A percentile compares a stretch with the other conserved stretches of the same genome.
Conservation (phyloP, 2,888 invertebrate genomes). For the Platycheirus albimanus region DNA sequence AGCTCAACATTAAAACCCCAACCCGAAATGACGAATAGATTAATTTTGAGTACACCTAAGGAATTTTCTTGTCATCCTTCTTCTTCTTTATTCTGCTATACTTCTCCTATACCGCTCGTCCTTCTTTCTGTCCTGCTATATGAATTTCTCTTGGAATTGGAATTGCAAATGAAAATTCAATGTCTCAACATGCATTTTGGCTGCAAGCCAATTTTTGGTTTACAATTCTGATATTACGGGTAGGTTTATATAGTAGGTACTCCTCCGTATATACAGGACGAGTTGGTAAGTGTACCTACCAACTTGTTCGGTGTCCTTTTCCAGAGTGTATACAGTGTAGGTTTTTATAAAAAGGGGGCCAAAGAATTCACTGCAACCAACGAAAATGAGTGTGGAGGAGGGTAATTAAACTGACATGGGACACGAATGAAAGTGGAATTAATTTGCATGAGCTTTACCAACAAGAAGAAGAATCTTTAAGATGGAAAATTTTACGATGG, state of each 20-base stretch:
- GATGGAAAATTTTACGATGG: conserved; percentile 38
- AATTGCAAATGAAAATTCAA: conserved; percentile 73
- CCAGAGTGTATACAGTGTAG: not conserved
- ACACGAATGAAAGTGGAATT: conserved; percentile 58
- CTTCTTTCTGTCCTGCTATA: not conserved
- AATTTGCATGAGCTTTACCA: conserved; percentile 60
- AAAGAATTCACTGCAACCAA: conserved; percentile 39
- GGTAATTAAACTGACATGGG: conserved; percentile 70
- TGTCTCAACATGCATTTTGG: conserved; percentile 71
- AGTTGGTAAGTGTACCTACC: conserved; percentile 11
- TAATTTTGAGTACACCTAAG: conserved; percentile 70
- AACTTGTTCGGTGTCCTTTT: conserved; percentile 21
- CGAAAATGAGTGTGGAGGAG: conserved; percentile 12
- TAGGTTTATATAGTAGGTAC: not conserved
- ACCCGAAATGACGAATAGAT: conserved; percentile 66
- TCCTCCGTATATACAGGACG: not conserved
- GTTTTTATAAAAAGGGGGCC: conserved; percentile 5
- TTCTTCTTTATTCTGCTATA: too few relatives aligned
- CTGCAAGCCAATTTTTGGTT: conserved; percentile 64
- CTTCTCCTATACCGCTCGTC: too few relatives aligned
- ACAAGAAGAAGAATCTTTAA: conserved; percentile 45
- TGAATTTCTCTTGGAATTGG: conserved; percentile 29
- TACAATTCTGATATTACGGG: conserved; percentile 31
- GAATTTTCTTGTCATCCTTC: conserved; percentile 50
- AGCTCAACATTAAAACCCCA: conserved; percentile 5